These are phyloP conservation scores for Macrotis lagotis DNA, from an alignment of 2,113 vertebrate genomes.

Conservation along the genomic window DNA sequence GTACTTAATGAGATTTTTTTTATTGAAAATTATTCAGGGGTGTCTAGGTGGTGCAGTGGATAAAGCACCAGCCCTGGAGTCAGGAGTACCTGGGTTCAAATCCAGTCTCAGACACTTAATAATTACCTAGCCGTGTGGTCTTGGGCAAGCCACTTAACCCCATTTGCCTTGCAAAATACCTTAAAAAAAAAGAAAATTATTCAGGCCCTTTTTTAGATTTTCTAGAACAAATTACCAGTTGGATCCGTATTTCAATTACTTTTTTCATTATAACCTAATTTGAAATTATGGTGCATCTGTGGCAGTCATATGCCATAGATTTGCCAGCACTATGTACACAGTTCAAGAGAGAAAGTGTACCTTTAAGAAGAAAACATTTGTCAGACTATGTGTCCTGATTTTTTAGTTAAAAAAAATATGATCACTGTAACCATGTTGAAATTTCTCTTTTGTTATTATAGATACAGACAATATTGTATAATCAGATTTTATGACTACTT, in stretches of 20 bases:
- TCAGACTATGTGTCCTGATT: not conserved
- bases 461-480: not conserved
- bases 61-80: too few relatives aligned
- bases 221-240: conserved; percentile 42
- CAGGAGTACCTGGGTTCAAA: too few relatives aligned
- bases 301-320: not conserved
- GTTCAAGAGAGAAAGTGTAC: not conserved
- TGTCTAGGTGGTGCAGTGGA: too few relatives aligned
- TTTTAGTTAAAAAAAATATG: not conserved
- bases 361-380: not conserved
- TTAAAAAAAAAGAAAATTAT: too few relatives aligned
- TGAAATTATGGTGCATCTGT: conserved; percentile 13
- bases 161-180: too few relatives aligned
- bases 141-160: too few relatives aligned
- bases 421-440: not conserved
- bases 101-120: too few relatives aligned
- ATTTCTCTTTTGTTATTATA: conserved; percentile 1
- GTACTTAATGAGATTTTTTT: not conserved
- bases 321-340: not conserved
- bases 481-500: not conserved
- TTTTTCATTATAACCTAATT: not conserved
- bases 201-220: conserved; percentile 26
- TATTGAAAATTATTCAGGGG: not conserved
- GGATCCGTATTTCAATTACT: too few relatives aligned
- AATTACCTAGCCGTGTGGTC: too few relatives aligned